Evolutionary conservation across 37 sponge, comb jelly and placozoan species (phyloP).

Genomic region (Crambe crambe): DNA sequence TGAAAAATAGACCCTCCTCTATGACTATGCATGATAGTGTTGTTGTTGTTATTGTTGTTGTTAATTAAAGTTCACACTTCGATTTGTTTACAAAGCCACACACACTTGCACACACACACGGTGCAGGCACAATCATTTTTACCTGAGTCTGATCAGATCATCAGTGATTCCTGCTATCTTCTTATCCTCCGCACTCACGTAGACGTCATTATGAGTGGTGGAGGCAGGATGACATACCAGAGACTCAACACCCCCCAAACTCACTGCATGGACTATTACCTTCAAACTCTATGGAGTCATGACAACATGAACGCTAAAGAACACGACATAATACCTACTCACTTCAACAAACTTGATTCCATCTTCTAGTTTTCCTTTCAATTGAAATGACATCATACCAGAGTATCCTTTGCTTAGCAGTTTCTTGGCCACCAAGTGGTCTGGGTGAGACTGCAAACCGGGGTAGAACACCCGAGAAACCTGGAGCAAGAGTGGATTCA

Average conservation of each 20-base stretch:
- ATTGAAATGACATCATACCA: constrained; percentile 74
- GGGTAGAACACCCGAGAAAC: constrained; percentile 66
- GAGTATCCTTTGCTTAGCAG: constrained; percentile 54
- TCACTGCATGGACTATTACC: constrained; percentile 61
- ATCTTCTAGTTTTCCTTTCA: constrained; percentile 42
- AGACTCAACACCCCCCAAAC: constrained; percentile 72
- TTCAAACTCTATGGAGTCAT: constrained; percentile 33
- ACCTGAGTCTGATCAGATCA: constrained; percentile 56
- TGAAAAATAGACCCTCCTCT: too few species aligned
- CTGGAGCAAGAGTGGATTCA: constrained; percentile 7
- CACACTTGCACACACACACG: neutral
- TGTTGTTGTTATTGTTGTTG: too few species aligned
- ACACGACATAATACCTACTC: neutral
- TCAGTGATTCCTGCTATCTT: constrained; percentile 49
- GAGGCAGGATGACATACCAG: constrained; percentile 64
- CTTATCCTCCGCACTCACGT: constrained; percentile 30
- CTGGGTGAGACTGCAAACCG: constrained; percentile 73
- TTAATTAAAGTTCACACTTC: too few species aligned
- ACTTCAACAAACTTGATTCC: constrained; percentile 53
- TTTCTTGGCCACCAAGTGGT: constrained; percentile 69
- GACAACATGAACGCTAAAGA: neutral
- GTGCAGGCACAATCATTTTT: neutral
- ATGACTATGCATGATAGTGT: too few species aligned
- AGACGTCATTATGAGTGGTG: constrained; percentile 47
- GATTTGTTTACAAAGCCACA: neutral